These are phyloP conservation scores for Andrena bicolor DNA, from an alignment of 2,888 invertebrate genomes.

Conservation along the genomic window DNA sequence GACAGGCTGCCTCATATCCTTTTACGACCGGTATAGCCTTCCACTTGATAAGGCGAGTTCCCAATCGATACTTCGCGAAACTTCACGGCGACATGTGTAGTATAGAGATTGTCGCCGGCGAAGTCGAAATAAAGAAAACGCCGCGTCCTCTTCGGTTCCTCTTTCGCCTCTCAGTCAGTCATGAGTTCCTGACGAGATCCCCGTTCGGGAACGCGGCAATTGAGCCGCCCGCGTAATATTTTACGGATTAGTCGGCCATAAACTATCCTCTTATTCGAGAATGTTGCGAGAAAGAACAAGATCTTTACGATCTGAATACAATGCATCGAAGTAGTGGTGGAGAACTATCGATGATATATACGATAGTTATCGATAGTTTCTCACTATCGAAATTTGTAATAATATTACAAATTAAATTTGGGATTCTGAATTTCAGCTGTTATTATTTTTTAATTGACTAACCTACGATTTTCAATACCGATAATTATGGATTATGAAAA, in stretches of 20 bases:
- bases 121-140: constrained; percentile 32
- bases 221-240: background rate
- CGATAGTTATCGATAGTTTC: too few relatives aligned
- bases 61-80: constrained; percentile 73
- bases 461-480: too few relatives aligned
- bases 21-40: constrained; percentile 71
- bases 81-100: constrained; percentile 55
- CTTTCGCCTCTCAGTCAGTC: background rate
- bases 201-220: background rate
- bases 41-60: constrained; percentile 74
- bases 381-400: too few relatives aligned
- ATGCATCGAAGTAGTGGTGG: background rate
- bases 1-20: constrained; percentile 73
- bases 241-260: constrained; percentile 6
- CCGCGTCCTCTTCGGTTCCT: background rate
- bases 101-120: constrained; percentile 13
- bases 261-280: background rate
- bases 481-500: too few relatives aligned
- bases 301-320: background rate
- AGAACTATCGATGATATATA: too few relatives aligned
- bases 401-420: too few relatives aligned
- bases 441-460: too few relatives aligned
- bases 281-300: background rate
- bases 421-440: too few relatives aligned
- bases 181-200: background rate